phyloP scores from a whole-genome alignment of 1,140 invertebrate species.

The Heliconius himera region DNA sequence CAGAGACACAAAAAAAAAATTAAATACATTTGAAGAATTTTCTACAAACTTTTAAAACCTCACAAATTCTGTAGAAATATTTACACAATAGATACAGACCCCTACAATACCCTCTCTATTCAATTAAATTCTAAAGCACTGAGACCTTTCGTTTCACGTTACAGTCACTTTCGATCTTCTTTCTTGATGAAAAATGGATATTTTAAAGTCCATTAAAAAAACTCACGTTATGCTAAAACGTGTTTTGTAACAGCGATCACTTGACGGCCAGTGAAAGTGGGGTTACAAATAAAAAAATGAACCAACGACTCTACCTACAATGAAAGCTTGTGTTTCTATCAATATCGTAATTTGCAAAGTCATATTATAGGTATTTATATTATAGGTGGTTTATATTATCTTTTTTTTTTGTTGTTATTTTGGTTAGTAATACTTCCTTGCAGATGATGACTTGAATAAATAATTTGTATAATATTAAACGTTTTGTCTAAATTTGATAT shows the following conservation, averaged over 20 bases:
- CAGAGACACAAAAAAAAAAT: not conserved
- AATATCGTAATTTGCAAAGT: constrained; percentile 25
- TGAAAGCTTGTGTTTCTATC: constrained; percentile 18
- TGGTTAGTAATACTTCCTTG: not conserved
- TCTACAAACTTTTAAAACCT: not conserved
- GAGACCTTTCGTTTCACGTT: not conserved
- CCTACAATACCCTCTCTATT: not conserved
- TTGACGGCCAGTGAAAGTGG: constrained; percentile 52
- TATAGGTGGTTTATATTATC: not conserved
- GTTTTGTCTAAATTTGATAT: too few species aligned
- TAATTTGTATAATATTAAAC: too few species aligned
- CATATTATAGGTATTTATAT: constrained; percentile 1
- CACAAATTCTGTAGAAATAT: not conserved
- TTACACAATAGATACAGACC: not conserved
- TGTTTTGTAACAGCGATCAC: constrained; percentile 33
- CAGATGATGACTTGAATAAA: not conserved
- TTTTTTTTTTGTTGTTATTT: not conserved
- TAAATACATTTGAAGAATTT: not conserved
- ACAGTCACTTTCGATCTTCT: constrained; percentile 54
- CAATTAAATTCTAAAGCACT: not conserved
- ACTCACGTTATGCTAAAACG: constrained; percentile 22
- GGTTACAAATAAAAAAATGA: constrained; percentile 24
- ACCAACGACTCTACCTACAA: constrained; percentile 4
- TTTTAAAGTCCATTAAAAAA: constrained; percentile 34
- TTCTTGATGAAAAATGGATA: constrained; percentile 52